These are phyloP conservation scores for Pharmacophagus antenor DNA, from an alignment of 2,888 invertebrate species.

Conservation along the genomic window DNA sequence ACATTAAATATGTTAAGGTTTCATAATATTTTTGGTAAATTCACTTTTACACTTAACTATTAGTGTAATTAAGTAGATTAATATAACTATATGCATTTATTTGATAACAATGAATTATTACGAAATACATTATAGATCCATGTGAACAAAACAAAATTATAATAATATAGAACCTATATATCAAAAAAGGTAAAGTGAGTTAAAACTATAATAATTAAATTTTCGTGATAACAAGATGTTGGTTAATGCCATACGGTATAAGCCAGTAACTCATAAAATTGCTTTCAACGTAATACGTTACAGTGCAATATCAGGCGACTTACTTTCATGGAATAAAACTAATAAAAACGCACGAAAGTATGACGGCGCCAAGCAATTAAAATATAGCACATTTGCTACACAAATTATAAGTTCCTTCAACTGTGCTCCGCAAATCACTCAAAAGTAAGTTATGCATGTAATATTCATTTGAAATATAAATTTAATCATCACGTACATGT, in stretches of 20 bases:
- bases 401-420: slow-evolving; percentile 12
- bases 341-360: slow-evolving; percentile 13
- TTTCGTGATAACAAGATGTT: neutral
- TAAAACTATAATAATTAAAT: neutral
- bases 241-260: neutral
- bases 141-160: too few species aligned
- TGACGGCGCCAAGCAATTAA: slow-evolving; percentile 11
- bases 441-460: slow-evolving; percentile 3
- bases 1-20: too few species aligned
- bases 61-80: too few species aligned
- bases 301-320: slow-evolving; percentile 16
- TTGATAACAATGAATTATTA: too few species aligned
- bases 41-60: too few species aligned
- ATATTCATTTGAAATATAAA: slow-evolving; percentile 20
- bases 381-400: slow-evolving; percentile 15
- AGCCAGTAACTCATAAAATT: slow-evolving; percentile 11
- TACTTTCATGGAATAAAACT: slow-evolving; percentile 7
- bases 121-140: too few species aligned
- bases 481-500: neutral
- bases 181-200: neutral
- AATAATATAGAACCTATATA: too few species aligned
- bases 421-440: neutral
- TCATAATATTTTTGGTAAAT: too few species aligned
- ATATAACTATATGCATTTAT: too few species aligned
- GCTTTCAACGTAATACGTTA: slow-evolving; percentile 21